Evolutionary conservation across 2,113 vertebrate genomes (phyloP), one percentile per base, ranked within the genome.

Genomic region (Caranx ignobilis): DNA sequence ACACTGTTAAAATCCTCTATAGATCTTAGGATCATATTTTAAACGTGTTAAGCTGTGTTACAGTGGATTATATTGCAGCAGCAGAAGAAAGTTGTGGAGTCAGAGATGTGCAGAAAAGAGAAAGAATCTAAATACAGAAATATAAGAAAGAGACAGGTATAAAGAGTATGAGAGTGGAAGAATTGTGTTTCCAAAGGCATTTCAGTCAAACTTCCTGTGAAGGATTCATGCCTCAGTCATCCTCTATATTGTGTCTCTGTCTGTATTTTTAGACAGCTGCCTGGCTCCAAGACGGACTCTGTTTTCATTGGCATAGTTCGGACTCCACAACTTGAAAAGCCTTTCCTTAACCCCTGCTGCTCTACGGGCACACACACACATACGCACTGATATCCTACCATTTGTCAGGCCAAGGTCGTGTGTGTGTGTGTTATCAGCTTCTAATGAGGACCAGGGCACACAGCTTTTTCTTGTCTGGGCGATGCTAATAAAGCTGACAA

Each of bases 231-330:
- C 65, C 79, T 82, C 60, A 87, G 85, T 91, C 91, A 87, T 87
- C 87, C 79, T 89, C 89, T 88, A 92, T 92, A 91, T 93, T 93
- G 91, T 93, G 91, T 90, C 93, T 93, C 81, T 19, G 87, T 67
- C 85, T 88, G 79, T 94, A 93, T 93, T 94, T 93, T 91, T 90
- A 92, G 90, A 92, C 90, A 91, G 89, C 89, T 87, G 91, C 85
- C 86, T 83, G 91, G 90, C 92, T 94, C 91, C 88, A 81, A 70
- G 66, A 78, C 13, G 45, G 86, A 91, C 88, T 91, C 84, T 94
- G 91, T 93, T 93, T 93, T 93, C 92, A 92, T 91, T 93, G 91
- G 92, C 90, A 91, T 93, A 90, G 88, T 90, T 93, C 83, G 76
- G 88, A 91, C 87, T 87, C 84, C 83, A 77, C 90, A 83, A 93